Base-by-base conservation (phyloP, 1,140 invertebrate genomes). In the Microvelia longipes region DNA sequence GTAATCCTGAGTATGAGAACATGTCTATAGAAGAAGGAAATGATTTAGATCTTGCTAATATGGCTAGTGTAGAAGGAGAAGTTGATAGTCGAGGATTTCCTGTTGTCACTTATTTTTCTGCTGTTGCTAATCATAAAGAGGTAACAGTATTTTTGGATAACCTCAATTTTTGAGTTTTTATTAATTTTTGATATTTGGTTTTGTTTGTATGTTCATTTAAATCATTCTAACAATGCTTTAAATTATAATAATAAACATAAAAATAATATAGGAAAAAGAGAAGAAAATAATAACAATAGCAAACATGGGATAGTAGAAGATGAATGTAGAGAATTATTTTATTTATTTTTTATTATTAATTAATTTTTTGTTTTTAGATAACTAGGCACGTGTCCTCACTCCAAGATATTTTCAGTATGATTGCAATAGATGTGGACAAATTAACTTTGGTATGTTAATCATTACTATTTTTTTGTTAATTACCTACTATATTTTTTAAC, bases 1-100 rank as follows among this genome's bases (percentile, higher is more conserved):
- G 25, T 64, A 64, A 64, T 24, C 62, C 62, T 13, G 62, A 64
- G 24, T 64, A 64, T 64, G 62, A 64, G 62, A 64, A 64, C 5
- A 15, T 64, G 25, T 2, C 5, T 26, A 64, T 24, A 14, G 25
- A 26, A 13, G 25, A 15, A 24, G 24, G 5, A 5, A 5, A 15
- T 13, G 5, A 24, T 2, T 24, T 15, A 25, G 62, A 64, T 11
- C 25, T 64, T 24, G 5, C 62, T 14, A 64, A 64, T 25, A 2
- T 64, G 24, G 62, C 62, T 24, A 15, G 2, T 2, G 62, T 64
- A 14, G 62, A 64, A 64, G 62, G 15, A 5, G 62, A 64, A 14
- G 62, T 64, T 2, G 62, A 64, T 24, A 64, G 62, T 26, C 15
- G 62, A 14, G 62, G 62, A 14, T 24, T 15, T 5, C 62, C 62